These are phyloP conservation scores for Digitonthophagus gazella DNA, from an alignment of 2,888 invertebrate species.

Conservation along the genomic window DNA sequence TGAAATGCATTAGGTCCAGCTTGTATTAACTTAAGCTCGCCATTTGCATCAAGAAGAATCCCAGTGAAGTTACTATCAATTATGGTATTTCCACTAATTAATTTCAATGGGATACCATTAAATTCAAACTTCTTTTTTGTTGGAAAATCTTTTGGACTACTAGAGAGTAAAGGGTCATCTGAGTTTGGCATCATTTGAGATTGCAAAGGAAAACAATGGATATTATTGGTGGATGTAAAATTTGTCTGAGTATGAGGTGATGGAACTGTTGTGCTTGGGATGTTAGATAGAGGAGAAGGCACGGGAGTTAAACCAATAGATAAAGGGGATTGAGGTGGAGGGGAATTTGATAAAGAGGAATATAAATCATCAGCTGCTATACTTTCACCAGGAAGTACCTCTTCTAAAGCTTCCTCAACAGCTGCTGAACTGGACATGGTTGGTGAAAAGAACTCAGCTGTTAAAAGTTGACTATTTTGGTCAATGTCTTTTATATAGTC, in stretches of 20 bases:
- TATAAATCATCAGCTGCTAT: conserved; percentile 56
- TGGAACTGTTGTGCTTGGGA: conserved; percentile 42
- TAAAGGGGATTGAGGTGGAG: conserved; percentile 61
- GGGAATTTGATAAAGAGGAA: conserved; percentile 54
- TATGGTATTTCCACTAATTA: conserved; percentile 56
- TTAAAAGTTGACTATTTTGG: conserved; percentile 70
- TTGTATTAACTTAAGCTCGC: conserved; percentile 62
- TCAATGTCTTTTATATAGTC: conserved; percentile 54
- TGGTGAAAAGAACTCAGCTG: conserved; percentile 79
- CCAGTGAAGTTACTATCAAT: conserved; percentile 59
- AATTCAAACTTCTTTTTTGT: conserved; percentile 58
- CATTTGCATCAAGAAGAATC: conserved; percentile 61
- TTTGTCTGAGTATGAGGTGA: conserved; percentile 48
- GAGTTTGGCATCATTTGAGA: conserved; percentile 87
- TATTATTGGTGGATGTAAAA: conserved; percentile 50
- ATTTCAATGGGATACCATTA: conserved; percentile 56
- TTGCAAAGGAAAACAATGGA: conserved; percentile 59
- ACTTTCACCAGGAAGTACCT: conserved; percentile 78
- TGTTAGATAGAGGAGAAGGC: conserved; percentile 52
- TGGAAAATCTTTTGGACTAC: conserved; percentile 77
- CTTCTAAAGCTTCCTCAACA: conserved; percentile 81
- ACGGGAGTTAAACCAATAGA: conserved; percentile 57
- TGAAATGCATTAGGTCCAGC: conserved; percentile 53
- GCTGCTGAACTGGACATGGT: conserved; percentile 85
- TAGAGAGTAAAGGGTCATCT: conserved; percentile 80